Conservation (phyloP, 2,797 vertebrate species). For the Sphaeramia orbicularis region DNA sequence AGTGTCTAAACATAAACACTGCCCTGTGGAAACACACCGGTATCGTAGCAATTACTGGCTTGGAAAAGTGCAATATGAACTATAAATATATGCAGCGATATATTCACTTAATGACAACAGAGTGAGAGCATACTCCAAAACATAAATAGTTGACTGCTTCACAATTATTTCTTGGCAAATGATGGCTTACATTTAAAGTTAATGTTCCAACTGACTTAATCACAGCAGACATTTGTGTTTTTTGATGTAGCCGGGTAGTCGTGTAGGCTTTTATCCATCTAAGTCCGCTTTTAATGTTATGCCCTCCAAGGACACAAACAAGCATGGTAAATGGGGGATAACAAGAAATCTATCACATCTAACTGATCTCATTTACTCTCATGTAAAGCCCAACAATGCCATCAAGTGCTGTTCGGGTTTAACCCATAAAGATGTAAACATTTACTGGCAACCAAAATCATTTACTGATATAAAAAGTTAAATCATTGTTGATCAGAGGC, state of each 20-base stretch:
- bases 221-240: constrained; percentile 7
- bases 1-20: constrained; percentile 16
- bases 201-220: neutral
- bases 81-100: neutral
- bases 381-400: constrained; percentile 23
- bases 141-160: neutral
- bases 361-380: constrained; percentile 39
- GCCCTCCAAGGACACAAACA: constrained; percentile 35
- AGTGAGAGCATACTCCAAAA: neutral
- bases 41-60: neutral
- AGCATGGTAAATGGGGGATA: constrained; percentile 39
- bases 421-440: constrained; percentile 7
- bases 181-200: no score
- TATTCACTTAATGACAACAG: neutral
- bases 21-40: constrained; percentile 7
- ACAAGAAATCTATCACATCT: constrained; percentile 49
- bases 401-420: constrained; percentile 13
- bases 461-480: no score
- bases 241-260: neutral
- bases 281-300: constrained; percentile 32
- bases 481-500: no score
- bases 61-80: neutral
- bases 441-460: constrained; percentile 11
- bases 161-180: no score
- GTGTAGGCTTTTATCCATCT: constrained; percentile 18